A percentile compares a stretch with the other conserved stretches of the same genome.
Evolutionary conservation across 64 coral and sea anemone genomes (phyloP).

Genomic region (Platygyra sinensis): DNA sequence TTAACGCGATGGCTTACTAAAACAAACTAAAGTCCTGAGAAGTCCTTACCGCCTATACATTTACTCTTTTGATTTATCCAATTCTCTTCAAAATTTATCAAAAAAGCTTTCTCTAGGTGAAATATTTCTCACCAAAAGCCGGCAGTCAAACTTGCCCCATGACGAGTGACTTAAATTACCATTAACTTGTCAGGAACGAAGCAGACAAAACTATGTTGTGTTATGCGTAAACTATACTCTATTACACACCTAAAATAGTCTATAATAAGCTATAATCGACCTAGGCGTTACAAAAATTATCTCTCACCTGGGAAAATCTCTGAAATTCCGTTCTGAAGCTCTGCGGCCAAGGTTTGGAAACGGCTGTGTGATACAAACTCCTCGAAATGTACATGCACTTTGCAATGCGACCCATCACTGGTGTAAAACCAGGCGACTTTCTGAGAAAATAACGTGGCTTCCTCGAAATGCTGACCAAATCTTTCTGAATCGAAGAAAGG

Average conservation of each 20-base stretch:
- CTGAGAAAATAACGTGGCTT: no score
- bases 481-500: not conserved
- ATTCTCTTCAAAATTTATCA: no score
- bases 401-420: not conserved
- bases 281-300: not conserved
- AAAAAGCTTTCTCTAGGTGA: no score
- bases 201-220: not conserved
- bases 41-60: no score
- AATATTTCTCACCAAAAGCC: no score
- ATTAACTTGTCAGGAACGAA: no score
- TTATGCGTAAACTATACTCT: not conserved
- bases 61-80: no score
- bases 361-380: slow-evolving; percentile 20
- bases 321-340: slow-evolving; percentile 24
- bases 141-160: no score
- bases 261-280: not conserved
- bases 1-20: not conserved
- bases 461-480: not conserved
- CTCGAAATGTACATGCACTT: slow-evolving; percentile 20
- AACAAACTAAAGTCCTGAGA: not conserved
- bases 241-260: not conserved
- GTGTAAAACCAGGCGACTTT: not conserved
- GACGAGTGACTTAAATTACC: no score
- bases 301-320: slow-evolving; percentile 14
- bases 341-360: not conserved